Conservation (phyloP, 2,888 invertebrate genomes). For the Ellobium chinense region DNA sequence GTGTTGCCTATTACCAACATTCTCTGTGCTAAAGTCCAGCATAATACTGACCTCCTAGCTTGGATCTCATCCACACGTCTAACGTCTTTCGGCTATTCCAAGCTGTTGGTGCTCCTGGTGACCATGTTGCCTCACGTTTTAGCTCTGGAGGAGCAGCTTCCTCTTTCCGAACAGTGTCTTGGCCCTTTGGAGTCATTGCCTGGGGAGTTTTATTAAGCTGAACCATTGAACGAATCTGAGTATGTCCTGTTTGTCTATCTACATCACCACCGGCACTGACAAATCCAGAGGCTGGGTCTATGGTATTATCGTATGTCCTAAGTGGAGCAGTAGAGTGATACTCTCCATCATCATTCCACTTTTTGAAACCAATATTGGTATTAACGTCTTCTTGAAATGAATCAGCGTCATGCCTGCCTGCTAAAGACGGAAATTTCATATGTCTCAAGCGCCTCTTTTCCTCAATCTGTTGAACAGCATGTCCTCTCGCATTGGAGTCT, state of each 20-base stretch:
- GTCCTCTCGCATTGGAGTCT: constrained; percentile 71
- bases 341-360: constrained; percentile 75
- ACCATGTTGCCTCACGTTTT: constrained; percentile 66
- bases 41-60: constrained; percentile 70
- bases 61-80: constrained; percentile 71
- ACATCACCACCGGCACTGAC: constrained; percentile 76
- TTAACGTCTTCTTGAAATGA: constrained; percentile 67
- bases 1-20: too few species aligned
- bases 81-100: constrained; percentile 75
- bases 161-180: constrained; percentile 65
- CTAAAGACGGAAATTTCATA: constrained; percentile 65
- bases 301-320: constrained; percentile 73
- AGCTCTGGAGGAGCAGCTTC: constrained; percentile 70
- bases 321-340: constrained; percentile 69
- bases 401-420: constrained; percentile 69
- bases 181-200: constrained; percentile 60
- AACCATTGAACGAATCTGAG: constrained; percentile 67
- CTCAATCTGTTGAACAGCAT: constrained; percentile 70
- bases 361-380: constrained; percentile 58
- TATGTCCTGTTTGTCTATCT: constrained; percentile 72
- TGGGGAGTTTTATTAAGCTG: constrained; percentile 72
- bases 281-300: constrained; percentile 77
- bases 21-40: too few species aligned
- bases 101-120: constrained; percentile 70
- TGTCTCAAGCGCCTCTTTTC: constrained; percentile 68